Percentiles rank a stretch among this genome's conserved stretches.
These are phyloP conservation scores for Addax nasomaculatus DNA, from an alignment of 2,113 vertebrate genomes.

Conservation along the genomic window DNA sequence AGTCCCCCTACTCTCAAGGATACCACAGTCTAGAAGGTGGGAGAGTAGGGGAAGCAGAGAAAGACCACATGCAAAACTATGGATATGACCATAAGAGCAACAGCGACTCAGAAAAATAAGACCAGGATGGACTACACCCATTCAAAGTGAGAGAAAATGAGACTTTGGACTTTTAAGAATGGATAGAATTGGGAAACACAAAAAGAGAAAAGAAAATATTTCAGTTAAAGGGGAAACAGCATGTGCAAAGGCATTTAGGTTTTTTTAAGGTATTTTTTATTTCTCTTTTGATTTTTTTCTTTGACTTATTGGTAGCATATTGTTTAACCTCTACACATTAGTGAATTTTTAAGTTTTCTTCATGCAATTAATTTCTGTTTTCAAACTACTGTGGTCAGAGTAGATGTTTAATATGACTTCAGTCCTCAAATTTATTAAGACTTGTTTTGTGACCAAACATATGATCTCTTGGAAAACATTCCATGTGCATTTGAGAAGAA, in stretches of 20 bases:
- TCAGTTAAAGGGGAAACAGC: background rate
- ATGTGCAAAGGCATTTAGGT: background rate
- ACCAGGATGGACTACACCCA: background rate
- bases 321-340: background rate
- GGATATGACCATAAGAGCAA: background rate
- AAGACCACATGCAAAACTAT: background rate
- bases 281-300: background rate
- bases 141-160: background rate
- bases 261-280: background rate
- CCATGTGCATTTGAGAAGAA: background rate
- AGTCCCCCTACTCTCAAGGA: background rate
- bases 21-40: background rate
- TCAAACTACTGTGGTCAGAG: background rate
- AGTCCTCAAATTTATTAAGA: background rate
- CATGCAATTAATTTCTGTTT: background rate
- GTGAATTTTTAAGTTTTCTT: background rate
- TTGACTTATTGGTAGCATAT: background rate
- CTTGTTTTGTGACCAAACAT: background rate
- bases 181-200: background rate
- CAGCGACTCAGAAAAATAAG: background rate
- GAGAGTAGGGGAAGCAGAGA: rapidly evolving
- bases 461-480: background rate
- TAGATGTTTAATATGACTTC: background rate
- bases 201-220: slow-evolving; percentile 1
- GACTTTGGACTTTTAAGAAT: background rate